Conservation (phyloP, 2,797 vertebrate species). For the Pangasius djambal region DNA sequence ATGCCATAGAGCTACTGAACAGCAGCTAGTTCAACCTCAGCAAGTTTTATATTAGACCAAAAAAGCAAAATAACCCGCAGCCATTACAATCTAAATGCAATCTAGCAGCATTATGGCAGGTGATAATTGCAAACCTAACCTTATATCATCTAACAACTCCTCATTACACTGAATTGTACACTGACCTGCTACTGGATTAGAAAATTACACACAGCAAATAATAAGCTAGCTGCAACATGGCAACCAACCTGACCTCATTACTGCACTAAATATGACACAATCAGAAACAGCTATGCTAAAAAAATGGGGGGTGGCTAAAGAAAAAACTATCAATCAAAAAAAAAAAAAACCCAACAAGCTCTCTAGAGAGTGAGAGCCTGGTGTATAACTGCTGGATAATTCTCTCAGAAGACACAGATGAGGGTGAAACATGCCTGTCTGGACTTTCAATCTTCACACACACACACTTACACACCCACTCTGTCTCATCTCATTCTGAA, state of each 20-base stretch:
- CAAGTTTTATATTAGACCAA: not conserved
- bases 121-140: slow-evolving; percentile 7
- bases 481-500: slow-evolving; percentile 24
- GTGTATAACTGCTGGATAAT: slow-evolving; percentile 29
- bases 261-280: slow-evolving; percentile 2
- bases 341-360: not conserved
- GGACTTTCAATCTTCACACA: slow-evolving; percentile 34
- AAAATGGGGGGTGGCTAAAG: not conserved
- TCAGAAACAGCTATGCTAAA: not conserved
- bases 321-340: not conserved
- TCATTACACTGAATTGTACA: slow-evolving; percentile 23
- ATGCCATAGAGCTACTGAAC: not conserved
- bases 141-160: not conserved
- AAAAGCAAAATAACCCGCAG: not conserved
- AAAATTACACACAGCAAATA: slow-evolving; percentile 4
- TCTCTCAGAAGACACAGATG: slow-evolving; percentile 34
- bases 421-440: slow-evolving; percentile 42
- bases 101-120: not conserved
- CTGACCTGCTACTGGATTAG: not conserved
- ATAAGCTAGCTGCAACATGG: not conserved
- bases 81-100: slow-evolving; percentile 11
- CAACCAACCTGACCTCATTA: slow-evolving; percentile 14
- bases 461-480: slow-evolving; percentile 19
- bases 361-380: not conserved
- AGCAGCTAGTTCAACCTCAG: not conserved